Conservation (phyloP, 2,113 vertebrate species). For the Pelecanus crispus region DNA sequence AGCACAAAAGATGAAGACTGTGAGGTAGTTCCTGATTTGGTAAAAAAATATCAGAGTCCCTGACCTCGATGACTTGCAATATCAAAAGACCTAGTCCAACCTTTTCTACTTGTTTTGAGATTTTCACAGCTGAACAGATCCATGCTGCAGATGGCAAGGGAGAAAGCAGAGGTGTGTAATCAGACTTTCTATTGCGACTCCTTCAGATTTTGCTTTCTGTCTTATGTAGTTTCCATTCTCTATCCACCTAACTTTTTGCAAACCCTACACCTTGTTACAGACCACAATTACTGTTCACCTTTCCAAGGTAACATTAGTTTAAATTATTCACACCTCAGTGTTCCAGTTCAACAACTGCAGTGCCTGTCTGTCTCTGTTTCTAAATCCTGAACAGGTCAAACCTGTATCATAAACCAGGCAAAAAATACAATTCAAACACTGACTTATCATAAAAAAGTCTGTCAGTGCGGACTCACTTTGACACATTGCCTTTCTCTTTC, state of each 20-base stretch:
- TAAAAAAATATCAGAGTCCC: neutral
- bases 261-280: neutral
- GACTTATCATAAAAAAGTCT: neutral
- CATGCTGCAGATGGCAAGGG: neutral
- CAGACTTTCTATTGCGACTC: neutral
- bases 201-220: neutral
- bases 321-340: neutral
- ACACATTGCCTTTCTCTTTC: neutral
- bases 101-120: neutral
- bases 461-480: neutral
- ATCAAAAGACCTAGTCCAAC: neutral
- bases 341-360: neutral
- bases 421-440: neutral
- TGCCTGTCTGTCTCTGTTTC: neutral
- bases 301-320: neutral
- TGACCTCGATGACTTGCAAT: neutral
- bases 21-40: neutral
- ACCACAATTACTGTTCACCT: neutral
- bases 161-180: neutral
- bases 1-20: neutral
- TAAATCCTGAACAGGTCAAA: neutral
- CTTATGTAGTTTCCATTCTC: neutral
- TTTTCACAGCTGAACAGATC: neutral
- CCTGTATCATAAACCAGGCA: neutral
- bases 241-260: neutral